Percentiles rank a stretch among this genome's conserved stretches.
Conservation (phyloP, 2,888 invertebrate genomes). For the Tryphoninae sp. region DNA sequence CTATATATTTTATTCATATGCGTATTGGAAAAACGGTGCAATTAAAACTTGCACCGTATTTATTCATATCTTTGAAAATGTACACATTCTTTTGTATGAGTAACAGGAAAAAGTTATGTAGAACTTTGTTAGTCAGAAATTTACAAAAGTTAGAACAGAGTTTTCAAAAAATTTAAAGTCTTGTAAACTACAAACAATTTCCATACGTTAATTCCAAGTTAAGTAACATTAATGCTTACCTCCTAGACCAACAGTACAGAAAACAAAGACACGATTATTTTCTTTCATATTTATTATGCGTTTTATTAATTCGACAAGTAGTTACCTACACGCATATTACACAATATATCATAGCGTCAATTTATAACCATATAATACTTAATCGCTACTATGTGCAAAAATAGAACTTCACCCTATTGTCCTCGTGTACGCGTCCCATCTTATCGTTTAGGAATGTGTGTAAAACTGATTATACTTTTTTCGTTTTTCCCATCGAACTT, state of each 20-base stretch:
- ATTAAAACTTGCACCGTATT: too few relatives aligned
- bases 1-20: too few relatives aligned
- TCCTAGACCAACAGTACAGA: background rate
- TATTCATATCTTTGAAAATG: too few relatives aligned
- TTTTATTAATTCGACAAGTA: slow-evolving; percentile 68
- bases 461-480: slow-evolving; percentile 56
- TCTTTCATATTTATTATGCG: slow-evolving; percentile 45
- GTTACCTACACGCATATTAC: slow-evolving; percentile 72
- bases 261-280: background rate
- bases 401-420: slow-evolving; percentile 71
- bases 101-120: too few relatives aligned
- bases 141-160: too few relatives aligned
- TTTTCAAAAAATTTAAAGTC: too few relatives aligned
- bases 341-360: slow-evolving; percentile 63
- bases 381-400: slow-evolving; percentile 74
- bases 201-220: too few relatives aligned
- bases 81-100: too few relatives aligned
- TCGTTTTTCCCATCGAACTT: slow-evolving; percentile 50
- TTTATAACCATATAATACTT: slow-evolving; percentile 70
- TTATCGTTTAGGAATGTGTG: slow-evolving; percentile 72
- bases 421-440: slow-evolving; percentile 68
- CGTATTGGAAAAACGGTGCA: too few relatives aligned
- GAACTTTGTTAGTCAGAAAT: too few relatives aligned
- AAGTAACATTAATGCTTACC: background rate
- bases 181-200: too few relatives aligned